Evolutionary conservation across 1,140 invertebrate species (phyloP), one percentile per base, ranked within the genome.

Genomic region (Wasmannia auropunctata): DNA sequence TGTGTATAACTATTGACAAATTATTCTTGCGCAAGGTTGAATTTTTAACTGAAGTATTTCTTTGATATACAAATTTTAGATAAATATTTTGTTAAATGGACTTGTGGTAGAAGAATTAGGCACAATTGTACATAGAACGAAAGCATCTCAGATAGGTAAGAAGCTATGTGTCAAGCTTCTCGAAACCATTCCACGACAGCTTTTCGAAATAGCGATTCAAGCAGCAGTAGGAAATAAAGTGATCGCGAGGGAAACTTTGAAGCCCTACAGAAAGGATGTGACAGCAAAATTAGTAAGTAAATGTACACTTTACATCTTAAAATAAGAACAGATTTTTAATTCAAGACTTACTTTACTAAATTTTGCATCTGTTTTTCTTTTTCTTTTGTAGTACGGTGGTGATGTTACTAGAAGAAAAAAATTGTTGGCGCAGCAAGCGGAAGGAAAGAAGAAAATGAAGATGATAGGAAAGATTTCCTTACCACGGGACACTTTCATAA

Each of bases 371-470:
- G 51, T 90, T 75, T 89, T 87, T 90, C 91, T 92, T 93, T 96
- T 96, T 80, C 93, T n/a, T n/a, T n/a, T n/a, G n/a, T n/a, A 99
- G 97, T 99, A 99, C 94, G 98, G 98, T 25, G 98, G 98, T 65
- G 99, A 99, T 95, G 96, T 98, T 5, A 98, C 98, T 0, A 96
- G 99, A 89, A 96, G 97, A 93, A 98, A 97, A 95, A 99, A 99
- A 94, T 95, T 99, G 28, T 94, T 99, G 14, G 97, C 97, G 87
- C 96, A 97, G 92, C 99, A 99, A 95, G 96, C 97, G 3, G 98
- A 99, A 92, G 99, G 99, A 8, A 99, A 99, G 94, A 98, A 98
- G 93, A 97, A 97, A 95, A 97, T 99, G 97, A 96, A 97, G 92
- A 97, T 97, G 96, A 96, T 99, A 85, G 99, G 98, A 56, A 98